Conservation (phyloP, 2,113 vertebrate species). For the Pterocles orientalis region DNA sequence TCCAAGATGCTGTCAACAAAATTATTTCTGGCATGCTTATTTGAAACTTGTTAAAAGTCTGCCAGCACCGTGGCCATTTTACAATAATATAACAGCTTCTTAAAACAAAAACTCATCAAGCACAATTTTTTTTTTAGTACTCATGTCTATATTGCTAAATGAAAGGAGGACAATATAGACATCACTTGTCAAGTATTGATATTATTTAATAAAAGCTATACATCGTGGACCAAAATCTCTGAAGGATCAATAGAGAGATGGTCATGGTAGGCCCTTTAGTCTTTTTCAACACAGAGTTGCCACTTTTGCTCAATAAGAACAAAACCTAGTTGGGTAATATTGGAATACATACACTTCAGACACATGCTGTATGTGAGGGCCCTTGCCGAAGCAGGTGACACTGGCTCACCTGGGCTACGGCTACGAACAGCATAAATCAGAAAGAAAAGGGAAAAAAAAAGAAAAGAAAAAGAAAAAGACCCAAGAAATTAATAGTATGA, state of each 20-base stretch:
- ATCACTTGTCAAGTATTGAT: neutral
- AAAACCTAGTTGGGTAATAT: neutral
- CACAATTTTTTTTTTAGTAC: neutral
- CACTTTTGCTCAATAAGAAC: neutral
- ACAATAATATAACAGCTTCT: neutral
- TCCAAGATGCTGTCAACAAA: conserved; percentile 47
- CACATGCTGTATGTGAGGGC: neutral
- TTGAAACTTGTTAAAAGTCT: conserved; percentile 22
- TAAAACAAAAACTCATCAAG: neutral
- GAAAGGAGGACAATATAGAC: neutral
- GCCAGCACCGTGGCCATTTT: neutral
- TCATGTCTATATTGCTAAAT: neutral
- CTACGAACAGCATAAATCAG: neutral
- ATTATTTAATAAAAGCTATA: neutral
- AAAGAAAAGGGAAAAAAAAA: neutral
- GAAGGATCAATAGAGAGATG: neutral
- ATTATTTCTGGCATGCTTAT: conserved; percentile 48
- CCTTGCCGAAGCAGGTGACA: neutral
- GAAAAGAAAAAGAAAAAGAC: neutral
- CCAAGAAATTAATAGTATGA: neutral
- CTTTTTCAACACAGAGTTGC: neutral
- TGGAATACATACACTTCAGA: neutral
- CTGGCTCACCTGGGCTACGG: neutral
- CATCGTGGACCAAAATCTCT: neutral
- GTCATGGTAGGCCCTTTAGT: neutral